phyloP scores from a whole-genome alignment of 2,113 vertebrate species.

The Edolisoma coerulescens region DNA sequence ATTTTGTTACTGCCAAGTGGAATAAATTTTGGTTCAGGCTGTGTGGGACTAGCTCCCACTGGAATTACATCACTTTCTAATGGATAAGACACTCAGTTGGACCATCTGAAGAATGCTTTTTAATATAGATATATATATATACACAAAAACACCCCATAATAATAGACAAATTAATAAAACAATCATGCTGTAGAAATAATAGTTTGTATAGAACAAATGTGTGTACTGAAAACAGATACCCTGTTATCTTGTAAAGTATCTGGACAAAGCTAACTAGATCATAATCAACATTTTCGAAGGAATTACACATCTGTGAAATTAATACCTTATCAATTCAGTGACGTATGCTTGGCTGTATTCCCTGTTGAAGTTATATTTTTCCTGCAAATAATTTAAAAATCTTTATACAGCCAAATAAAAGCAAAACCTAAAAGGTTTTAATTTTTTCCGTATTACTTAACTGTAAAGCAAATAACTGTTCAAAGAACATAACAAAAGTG shows the following conservation, averaged over 20 bases:
- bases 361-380: not conserved
- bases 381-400: conserved; percentile 11
- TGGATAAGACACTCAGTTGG: conserved; percentile 28
- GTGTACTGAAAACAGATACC: not conserved
- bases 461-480: conserved; percentile 22
- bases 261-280: not conserved
- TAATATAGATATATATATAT: no score
- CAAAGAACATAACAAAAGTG: not conserved
- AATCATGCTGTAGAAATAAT: not conserved
- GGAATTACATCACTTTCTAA: conserved; percentile 59
- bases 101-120: conserved; percentile 3
- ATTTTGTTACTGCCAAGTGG: conserved; percentile 41
- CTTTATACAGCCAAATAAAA: not conserved
- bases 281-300: not conserved
- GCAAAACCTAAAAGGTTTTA: not conserved
- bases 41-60: conserved; percentile 27
- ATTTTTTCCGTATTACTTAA: not conserved
- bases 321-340: conserved; percentile 1
- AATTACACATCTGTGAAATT: not conserved
- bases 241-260: not conserved
- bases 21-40: conserved; percentile 56
- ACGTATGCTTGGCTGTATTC: not conserved
- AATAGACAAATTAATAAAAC: not conserved
- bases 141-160: not conserved
- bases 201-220: not conserved